Evolutionary conservation across 1,140 invertebrate species (phyloP).

Genomic region (Heliconius nattereri): DNA sequence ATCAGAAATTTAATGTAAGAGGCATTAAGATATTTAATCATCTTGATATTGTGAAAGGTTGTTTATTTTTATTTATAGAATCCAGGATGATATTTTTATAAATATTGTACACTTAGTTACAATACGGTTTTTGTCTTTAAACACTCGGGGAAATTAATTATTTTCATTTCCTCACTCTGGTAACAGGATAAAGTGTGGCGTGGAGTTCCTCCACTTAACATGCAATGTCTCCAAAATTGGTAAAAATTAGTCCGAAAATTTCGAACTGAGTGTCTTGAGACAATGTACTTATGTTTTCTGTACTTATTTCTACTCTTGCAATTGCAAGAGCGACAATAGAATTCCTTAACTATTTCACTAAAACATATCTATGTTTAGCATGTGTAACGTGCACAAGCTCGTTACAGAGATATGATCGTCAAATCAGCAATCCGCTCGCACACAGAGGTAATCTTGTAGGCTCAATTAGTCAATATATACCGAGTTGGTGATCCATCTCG

Average conservation of each 20-base stretch:
- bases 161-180: too few species aligned
- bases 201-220: too few species aligned
- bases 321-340: neutral
- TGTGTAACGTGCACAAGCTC: conserved; percentile 3
- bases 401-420: conserved; percentile 8
- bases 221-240: too few species aligned
- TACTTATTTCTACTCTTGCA: too few species aligned
- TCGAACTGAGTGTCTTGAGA: too few species aligned
- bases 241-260: too few species aligned
- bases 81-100: too few species aligned
- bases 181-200: too few species aligned
- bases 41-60: neutral
- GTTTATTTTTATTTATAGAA: neutral
- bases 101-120: too few species aligned
- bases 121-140: too few species aligned
- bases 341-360: neutral
- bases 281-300: too few species aligned
- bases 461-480: conserved; percentile 17
- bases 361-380: neutral
- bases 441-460: conserved; percentile 24
- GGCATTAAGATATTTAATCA: neutral
- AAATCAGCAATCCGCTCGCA: conserved; percentile 19
- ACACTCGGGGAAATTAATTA: neutral
- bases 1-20: conserved; percentile 12
- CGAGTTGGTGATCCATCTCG: neutral